Evolutionary conservation across 2,888 invertebrate species (phyloP), one percentile per base, ranked within the genome.

Genomic region (Eristalis tenax): DNA sequence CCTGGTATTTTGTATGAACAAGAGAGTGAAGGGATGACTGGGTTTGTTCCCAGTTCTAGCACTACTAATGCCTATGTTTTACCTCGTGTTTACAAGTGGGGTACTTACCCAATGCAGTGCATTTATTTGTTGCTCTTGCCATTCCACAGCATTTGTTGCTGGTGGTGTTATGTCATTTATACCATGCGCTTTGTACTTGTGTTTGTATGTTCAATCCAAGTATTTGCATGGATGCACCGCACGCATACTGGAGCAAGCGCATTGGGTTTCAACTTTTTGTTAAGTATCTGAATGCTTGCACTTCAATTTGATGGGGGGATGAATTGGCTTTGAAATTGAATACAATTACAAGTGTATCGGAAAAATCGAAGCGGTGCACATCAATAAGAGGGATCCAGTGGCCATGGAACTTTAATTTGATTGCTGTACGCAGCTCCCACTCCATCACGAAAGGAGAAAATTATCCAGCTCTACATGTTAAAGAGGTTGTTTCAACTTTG

Each of bases 211-310:
- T 69, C 76, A 59, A 57, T 43, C 66, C 64, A 73, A 64, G 70
- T 79, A 75, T 86, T 78, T 87, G 83, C 78, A 73, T 83, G 63
- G 77, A 11, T 64, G 64, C 74, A 35, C 22, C 15, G 63, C 83
- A 76, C 83, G 63, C 79, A 87, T 32, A 83, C 87, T 32, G 63
- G 79, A 76, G 87, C 87, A 87, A 76, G 83, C 87, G 87, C 87
- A 87, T 83, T 83, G 64, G 78, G 78, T 86, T 86, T 86, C 86
- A 64, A 86, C 83, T 70, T 82, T 86, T 82, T 86, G 78, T 86
- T 70, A 75, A 78, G 86, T 75, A 86, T 82, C 68, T 82, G 83
- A 86, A 86, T 86, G 86, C 86, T 86, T 86, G 83, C 86, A 83
- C 86, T 75, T 82, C 78, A 83, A 86, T 86, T 86, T 86, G 83